Percentiles rank a stretch among this genome's conserved stretches.
phyloP scores from a whole-genome alignment of 2,888 invertebrate species.

The Dicyrtoma fusca region DNA sequence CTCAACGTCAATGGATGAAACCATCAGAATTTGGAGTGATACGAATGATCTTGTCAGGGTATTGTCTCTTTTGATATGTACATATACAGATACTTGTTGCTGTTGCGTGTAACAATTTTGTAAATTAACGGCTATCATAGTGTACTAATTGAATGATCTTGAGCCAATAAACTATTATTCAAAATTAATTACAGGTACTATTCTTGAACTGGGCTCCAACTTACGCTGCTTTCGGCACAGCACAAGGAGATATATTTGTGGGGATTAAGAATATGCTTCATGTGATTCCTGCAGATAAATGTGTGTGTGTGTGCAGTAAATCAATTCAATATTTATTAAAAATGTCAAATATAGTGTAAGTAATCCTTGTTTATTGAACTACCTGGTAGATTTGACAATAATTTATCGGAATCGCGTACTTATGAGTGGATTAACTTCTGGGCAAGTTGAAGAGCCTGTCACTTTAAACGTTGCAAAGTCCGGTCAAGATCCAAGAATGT shows the following conservation, averaged over 20 bases:
- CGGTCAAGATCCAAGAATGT: slow-evolving; percentile 49
- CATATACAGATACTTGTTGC: too few species aligned
- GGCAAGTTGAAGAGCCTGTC: slow-evolving; percentile 42
- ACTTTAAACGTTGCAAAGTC: slow-evolving; percentile 43
- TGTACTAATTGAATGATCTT: too few species aligned
- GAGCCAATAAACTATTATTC: neutral
- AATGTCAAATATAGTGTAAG: neutral
- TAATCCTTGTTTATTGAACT: neutral
- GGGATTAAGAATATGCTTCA: slow-evolving; percentile 47
- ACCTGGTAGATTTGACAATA: slow-evolving; percentile 51
- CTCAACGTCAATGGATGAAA: slow-evolving; percentile 51
- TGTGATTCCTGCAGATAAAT: slow-evolving; percentile 51
- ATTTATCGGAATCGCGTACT: slow-evolving; percentile 54
- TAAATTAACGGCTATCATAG: too few species aligned
- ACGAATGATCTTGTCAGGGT: slow-evolving; percentile 52
- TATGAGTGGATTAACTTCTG: slow-evolving; percentile 41
- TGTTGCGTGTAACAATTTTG: too few species aligned
- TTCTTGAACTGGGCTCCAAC: slow-evolving; percentile 50
- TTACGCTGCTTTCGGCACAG: slow-evolving; percentile 48
- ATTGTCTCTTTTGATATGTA: neutral
- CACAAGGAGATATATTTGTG: slow-evolving; percentile 53
- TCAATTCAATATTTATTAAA: too few species aligned
- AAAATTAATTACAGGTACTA: slow-evolving; percentile 40
- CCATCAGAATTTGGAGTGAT: slow-evolving; percentile 52
- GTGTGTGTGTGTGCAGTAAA: too few species aligned